phyloP scores from a whole-genome alignment of 1,140 invertebrate genomes.

The Stegodyphus dumicola region DNA sequence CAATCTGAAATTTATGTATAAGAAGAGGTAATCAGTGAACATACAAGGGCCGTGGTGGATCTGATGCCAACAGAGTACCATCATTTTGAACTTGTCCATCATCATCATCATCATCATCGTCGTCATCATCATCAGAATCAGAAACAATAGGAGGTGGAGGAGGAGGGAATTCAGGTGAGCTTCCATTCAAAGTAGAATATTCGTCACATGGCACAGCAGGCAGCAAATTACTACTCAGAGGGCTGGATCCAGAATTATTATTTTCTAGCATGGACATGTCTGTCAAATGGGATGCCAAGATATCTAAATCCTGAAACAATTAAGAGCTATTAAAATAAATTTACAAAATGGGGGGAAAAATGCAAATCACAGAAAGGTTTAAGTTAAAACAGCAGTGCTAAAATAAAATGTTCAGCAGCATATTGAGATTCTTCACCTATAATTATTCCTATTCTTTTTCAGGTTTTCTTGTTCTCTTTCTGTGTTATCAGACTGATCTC shows the following conservation, averaged over 20 bases:
- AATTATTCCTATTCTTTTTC: too few relatives aligned
- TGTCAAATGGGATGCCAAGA: too few relatives aligned
- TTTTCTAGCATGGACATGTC: too few relatives aligned
- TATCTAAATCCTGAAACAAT: slow-evolving; percentile 84
- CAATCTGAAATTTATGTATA: too few relatives aligned
- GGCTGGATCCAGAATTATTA: slow-evolving; percentile 53
- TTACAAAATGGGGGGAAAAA: too few relatives aligned
- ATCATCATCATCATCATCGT: slow-evolving; percentile 70
- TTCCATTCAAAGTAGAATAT: slow-evolving; percentile 60
- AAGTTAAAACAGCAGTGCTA: too few relatives aligned
- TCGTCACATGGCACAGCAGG: slow-evolving; percentile 36
- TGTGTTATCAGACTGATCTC: too few relatives aligned
- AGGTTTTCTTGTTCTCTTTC: too few relatives aligned
- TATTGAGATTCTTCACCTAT: too few relatives aligned
- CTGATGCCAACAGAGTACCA: slow-evolving; percentile 93
- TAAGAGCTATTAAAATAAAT: too few relatives aligned
- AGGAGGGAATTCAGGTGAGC: slow-evolving; percentile 62
- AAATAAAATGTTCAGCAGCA: too few relatives aligned
- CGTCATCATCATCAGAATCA: slow-evolving; percentile 69
- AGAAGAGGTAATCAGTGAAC: slow-evolving; percentile 65
- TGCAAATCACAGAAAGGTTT: too few relatives aligned
- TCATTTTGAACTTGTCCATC: slow-evolving; percentile 78
- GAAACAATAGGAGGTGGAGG: slow-evolving; percentile 65
- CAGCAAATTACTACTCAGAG: slow-evolving; percentile 55
- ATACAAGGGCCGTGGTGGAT: slow-evolving; percentile 96